A percentile compares a stretch with the other conserved stretches of the same genome.
Conservation (phyloP, 2,888 invertebrate species). For the Orthonevra nobilis region DNA sequence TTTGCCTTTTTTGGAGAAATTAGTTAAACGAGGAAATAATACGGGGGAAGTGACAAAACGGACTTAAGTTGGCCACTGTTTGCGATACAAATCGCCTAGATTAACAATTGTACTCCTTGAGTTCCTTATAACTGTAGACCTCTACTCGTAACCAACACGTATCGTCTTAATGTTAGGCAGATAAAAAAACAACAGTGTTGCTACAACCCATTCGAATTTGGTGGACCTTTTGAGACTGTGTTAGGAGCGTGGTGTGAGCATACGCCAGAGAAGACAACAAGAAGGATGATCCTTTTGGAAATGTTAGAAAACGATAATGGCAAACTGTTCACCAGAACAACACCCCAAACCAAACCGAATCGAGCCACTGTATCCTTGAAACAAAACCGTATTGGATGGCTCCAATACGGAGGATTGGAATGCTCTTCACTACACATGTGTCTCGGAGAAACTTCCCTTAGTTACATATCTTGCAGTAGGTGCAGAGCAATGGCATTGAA, state of each 20-base stretch:
- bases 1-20: conserved; percentile 47
- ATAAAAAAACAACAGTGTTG: not conserved
- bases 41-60: not conserved
- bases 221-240: not conserved
- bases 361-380: not conserved
- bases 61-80: conserved; percentile 46
- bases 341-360: conserved; percentile 18
- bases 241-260: conserved; percentile 2
- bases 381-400: too few relatives aligned
- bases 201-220: not conserved
- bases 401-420: conserved; percentile 14
- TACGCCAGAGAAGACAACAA: not conserved
- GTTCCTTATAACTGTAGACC: too few relatives aligned
- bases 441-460: conserved; percentile 28
- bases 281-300: conserved; percentile 43
- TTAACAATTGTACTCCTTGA: too few relatives aligned
- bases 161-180: conserved; percentile 19
- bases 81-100: too few relatives aligned
- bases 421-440: conserved; percentile 42
- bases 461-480: conserved; percentile 45
- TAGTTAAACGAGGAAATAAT: conserved; percentile 67
- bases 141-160: not conserved
- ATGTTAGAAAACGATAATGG: conserved; percentile 62
- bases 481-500: conserved; percentile 14
- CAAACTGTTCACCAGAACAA: conserved; percentile 63